phyloP scores from a whole-genome alignment of 2,797 vertebrate genomes.

The Cyprinella venusta region DNA sequence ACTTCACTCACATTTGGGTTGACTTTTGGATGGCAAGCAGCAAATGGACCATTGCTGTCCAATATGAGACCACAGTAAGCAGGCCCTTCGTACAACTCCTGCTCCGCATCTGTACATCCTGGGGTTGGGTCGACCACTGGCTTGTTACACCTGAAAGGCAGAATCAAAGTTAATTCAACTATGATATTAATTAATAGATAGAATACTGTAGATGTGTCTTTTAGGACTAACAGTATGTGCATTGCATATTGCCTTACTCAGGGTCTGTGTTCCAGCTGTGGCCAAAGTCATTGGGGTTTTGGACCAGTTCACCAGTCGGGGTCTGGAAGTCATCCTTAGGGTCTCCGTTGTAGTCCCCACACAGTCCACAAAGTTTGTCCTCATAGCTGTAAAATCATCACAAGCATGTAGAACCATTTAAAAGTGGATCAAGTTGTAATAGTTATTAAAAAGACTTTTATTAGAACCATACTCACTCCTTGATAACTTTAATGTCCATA shows the following conservation, averaged over 20 bases:
- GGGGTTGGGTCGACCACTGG: constrained; percentile 66
- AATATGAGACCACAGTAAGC: constrained; percentile 76
- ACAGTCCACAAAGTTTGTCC: constrained; percentile 74
- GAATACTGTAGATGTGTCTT: not conserved
- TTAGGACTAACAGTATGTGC: not conserved
- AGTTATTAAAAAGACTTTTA: not conserved
- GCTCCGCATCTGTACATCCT: constrained; percentile 68
- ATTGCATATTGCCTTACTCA: constrained; percentile 55
- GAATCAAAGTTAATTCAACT: constrained; percentile 1
- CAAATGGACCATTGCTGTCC: constrained; percentile 76
- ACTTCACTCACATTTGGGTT: constrained; percentile 73
- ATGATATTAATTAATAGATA: not conserved
- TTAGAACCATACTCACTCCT: constrained; percentile 71
- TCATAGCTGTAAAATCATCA: constrained; percentile 69
- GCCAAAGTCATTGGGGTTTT: constrained; percentile 72
- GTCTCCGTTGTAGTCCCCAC: constrained; percentile 75
- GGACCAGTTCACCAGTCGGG: constrained; percentile 71
- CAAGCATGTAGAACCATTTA: not conserved
- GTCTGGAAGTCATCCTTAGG: constrained; percentile 75
- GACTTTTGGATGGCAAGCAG: constrained; percentile 74
- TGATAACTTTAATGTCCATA: constrained; percentile 79
- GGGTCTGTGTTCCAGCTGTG: constrained; percentile 79
- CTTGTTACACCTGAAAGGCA: constrained; percentile 71
- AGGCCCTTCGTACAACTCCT: constrained; percentile 72
- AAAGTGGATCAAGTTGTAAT: not conserved